Percentiles rank a stretch among this genome's conserved stretches.
Conservation (phyloP, 2,797 vertebrate species). For the Oceanodroma leucorhoa region DNA sequence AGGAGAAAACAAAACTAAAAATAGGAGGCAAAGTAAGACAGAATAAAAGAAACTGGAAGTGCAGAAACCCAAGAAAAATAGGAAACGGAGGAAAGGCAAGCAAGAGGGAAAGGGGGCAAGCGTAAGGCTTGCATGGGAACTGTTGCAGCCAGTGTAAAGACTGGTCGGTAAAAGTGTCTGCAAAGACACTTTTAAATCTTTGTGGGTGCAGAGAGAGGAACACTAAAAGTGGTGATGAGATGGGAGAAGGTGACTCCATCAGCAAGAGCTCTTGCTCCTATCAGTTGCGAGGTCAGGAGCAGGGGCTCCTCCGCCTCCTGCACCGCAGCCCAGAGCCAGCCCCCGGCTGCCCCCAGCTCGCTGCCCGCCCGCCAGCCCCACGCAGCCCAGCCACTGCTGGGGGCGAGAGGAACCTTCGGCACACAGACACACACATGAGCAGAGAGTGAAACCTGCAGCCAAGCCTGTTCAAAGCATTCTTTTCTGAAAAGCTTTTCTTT, state of each 20-base stretch:
- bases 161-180: not conserved
- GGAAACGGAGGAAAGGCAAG: not conserved
- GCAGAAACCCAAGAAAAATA: not conserved
- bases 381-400: not conserved
- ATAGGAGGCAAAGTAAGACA: not conserved
- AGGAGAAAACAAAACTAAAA: not conserved
- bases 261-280: not conserved
- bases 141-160: not conserved
- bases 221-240: not conserved
- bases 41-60: not conserved
- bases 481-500: not conserved
- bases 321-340: rapidly evolving
- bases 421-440: rapidly evolving
- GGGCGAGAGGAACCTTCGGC: not conserved
- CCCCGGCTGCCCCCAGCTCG: rapidly evolving
- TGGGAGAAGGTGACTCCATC: not conserved
- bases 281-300: not conserved
- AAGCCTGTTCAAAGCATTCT: not conserved
- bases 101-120: not conserved
- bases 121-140: not conserved
- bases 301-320: rapidly evolving
- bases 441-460: not conserved
- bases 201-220: not conserved
- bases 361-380: not conserved
- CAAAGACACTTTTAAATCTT: not conserved